These are phyloP conservation scores for Enteromius fasciolatus DNA, from an alignment of 2,797 vertebrate genomes.

Conservation along the genomic window DNA sequence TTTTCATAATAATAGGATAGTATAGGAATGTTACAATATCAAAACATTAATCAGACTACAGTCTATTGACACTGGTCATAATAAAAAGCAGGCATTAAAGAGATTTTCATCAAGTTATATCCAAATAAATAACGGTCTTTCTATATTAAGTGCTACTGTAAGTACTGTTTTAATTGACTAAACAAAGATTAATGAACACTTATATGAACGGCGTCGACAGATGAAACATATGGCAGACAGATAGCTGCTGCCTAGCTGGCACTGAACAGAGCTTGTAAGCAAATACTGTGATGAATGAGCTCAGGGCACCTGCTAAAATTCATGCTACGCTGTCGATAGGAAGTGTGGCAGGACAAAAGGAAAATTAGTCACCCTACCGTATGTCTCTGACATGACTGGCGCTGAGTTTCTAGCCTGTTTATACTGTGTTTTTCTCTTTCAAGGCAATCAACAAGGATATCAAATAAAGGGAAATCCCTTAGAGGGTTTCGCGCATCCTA, in stretches of 20 bases:
- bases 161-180: too few species aligned
- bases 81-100: background rate
- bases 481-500: constrained; percentile 72
- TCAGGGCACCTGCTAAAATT: constrained; percentile 44
- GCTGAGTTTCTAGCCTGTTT: constrained; percentile 55
- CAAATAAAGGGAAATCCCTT: constrained; percentile 68
- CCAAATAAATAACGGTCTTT: background rate
- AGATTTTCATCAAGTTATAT: too few species aligned
- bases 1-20: background rate
- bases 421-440: constrained; percentile 36
- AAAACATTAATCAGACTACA: background rate
- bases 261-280: constrained; percentile 30
- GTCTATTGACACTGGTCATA: background rate
- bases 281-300: constrained; percentile 39
- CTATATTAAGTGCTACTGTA: too few species aligned
- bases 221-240: constrained; percentile 31
- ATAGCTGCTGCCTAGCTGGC: constrained; percentile 19
- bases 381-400: constrained; percentile 82
- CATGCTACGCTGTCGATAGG: constrained; percentile 5
- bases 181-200: background rate
- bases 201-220: background rate
- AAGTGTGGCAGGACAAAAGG: constrained; percentile 2
- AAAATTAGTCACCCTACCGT: constrained; percentile 73
- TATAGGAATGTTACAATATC: background rate
- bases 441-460: constrained; percentile 62